Evolutionary conservation across 2,797 vertebrate species (phyloP), one percentile per base, ranked within the genome.

Genomic region (Sebastes taczanowskii): DNA sequence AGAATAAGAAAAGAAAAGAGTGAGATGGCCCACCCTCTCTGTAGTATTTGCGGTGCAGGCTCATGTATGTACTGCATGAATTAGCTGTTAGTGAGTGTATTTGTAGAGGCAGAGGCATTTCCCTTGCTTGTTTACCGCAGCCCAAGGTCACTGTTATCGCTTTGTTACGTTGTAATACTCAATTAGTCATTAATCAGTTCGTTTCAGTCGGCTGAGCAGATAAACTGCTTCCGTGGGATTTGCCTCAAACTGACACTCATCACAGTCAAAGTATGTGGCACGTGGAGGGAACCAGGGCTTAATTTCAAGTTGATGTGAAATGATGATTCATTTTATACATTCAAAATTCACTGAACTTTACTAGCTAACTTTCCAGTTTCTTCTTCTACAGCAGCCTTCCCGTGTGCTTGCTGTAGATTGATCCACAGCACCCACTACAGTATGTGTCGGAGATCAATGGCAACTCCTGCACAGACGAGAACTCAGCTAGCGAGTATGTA

Each of bases 111-210:
- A 52, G 14, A 35, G 27, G 62, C 23, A 29, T 49, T 65, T 55
- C 14, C 52, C 23, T 53, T 5, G 30, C 56, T 72, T 88, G 79
- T 84, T 92, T 88, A 87, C 52, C 11, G 2, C 61, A 79, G 59
- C 55, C 27, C 81, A 92, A 92, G 82, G 88, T 91, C 85, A 83
- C 65, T 42, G 63, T 68, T 78, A 82, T 87, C 16, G 0, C 22
- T 77, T 72, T 79, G 72, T 72, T 34, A 71, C 72, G 38, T 74
- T 84, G 62, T 66, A 72, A 78, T 86, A 81, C 83, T 86, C 66
- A 90, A 84, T 92, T 86, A 88, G 77, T 86, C 42, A 63, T 89
- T 88, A 86, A 89, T 88, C 13, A 78, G 30, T 89, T 81, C 62
- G 81, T 79, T 85, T 80, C 71, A 60, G 77, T 86, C 2, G 30